phyloP scores from a whole-genome alignment of 1,140 invertebrate species.

The Diploscapter pachys region DNA sequence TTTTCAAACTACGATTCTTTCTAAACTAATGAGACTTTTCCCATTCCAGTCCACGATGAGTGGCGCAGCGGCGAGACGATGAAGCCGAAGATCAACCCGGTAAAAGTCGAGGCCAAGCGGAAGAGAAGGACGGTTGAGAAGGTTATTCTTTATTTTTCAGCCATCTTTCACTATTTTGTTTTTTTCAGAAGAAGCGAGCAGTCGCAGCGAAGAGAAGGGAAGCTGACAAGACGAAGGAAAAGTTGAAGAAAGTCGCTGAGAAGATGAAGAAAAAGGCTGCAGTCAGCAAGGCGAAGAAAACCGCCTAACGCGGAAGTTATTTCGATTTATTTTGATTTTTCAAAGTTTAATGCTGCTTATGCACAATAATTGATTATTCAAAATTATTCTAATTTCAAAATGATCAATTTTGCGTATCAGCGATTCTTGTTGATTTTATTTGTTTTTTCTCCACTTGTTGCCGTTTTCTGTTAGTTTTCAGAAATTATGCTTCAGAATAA shows the following conservation, averaged over 20 bases:
- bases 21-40: background rate
- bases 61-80: slow-evolving; percentile 25
- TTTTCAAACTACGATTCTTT: background rate
- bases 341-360: no score
- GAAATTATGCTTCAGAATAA: no score
- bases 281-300: slow-evolving; percentile 7
- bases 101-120: slow-evolving; percentile 38
- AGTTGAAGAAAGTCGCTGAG: slow-evolving; percentile 14
- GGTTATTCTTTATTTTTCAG: slow-evolving; percentile 8
- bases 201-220: slow-evolving; percentile 6
- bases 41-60: slow-evolving; percentile 24
- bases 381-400: no score
- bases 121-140: slow-evolving; percentile 27
- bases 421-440: no score
- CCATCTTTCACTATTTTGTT: background rate
- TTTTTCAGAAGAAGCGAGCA: background rate
- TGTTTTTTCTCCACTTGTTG: no score
- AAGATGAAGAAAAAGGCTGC: background rate
- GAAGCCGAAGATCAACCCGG: slow-evolving; percentile 34
- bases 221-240: slow-evolving; percentile 12
- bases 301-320: background rate
- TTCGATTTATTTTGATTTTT: no score
- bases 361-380: no score
- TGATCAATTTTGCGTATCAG: no score
- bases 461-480: no score